A percentile compares a stretch with the other conserved stretches of the same genome.
These are phyloP conservation scores for Peromyscus polionotus DNA, from an alignment of 2,113 vertebrate genomes.

Conservation along the genomic window DNA sequence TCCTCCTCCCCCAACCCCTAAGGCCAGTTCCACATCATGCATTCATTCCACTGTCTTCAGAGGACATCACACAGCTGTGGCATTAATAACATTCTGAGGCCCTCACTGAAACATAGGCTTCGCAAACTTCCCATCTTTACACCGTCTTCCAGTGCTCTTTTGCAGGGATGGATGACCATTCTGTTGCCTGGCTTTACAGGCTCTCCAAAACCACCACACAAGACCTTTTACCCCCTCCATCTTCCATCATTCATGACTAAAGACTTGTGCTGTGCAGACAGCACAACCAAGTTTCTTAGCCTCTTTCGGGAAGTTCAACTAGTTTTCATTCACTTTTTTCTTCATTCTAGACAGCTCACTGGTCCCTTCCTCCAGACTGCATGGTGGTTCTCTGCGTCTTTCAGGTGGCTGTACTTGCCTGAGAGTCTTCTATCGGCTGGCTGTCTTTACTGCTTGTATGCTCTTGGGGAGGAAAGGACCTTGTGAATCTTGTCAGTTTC, in stretches of 20 bases:
- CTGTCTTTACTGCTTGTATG: background rate
- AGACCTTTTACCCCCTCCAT: background rate
- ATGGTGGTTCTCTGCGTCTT: background rate
- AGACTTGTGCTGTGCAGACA: too few relatives aligned
- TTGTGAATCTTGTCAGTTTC: background rate
- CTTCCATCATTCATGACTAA: background rate
- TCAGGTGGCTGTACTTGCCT: background rate
- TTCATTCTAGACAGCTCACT: background rate
- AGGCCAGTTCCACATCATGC: too few relatives aligned
- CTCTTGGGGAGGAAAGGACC: background rate
- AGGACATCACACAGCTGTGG: background rate
- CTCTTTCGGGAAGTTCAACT: background rate
- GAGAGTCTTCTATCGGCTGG: background rate
- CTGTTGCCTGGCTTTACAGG: background rate
- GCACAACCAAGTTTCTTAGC: background rate
- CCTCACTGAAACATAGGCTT: background rate
- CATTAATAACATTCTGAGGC: too few relatives aligned
- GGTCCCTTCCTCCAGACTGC: background rate
- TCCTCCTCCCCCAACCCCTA: too few relatives aligned
- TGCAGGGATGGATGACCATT: background rate
- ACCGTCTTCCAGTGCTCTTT: too few relatives aligned
- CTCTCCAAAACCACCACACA: background rate
- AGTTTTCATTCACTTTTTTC: background rate
- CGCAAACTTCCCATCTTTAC: background rate
- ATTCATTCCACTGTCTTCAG: background rate